phyloP scores from a whole-genome alignment of 2,888 invertebrate species.

The Poecilus cupreus region DNA sequence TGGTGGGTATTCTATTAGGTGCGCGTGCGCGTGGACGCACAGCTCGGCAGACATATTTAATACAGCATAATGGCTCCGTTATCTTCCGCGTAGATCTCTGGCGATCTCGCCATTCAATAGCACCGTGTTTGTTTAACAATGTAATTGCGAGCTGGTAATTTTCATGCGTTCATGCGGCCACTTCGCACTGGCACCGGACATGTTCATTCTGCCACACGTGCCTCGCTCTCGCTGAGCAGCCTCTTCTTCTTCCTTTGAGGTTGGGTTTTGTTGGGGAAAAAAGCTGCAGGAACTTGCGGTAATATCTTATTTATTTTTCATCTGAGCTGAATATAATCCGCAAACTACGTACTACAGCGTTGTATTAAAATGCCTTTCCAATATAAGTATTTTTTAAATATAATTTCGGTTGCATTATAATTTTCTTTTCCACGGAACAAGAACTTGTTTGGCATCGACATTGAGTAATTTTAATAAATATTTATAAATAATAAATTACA shows the following conservation, averaged over 20 bases:
- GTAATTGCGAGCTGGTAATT: constrained; percentile 52
- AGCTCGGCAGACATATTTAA: constrained; percentile 43
- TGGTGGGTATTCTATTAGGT: background rate
- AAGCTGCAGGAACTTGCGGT: background rate
- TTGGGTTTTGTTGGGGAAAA: background rate
- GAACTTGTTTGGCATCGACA: background rate
- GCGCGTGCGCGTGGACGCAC: background rate
- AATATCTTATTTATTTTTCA: background rate
- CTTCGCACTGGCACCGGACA: constrained; percentile 6
- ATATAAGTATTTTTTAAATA: background rate
- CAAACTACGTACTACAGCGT: too few species aligned
- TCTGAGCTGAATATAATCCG: background rate
- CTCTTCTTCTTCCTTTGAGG: background rate
- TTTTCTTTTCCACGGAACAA: background rate
- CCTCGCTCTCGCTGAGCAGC: background rate
- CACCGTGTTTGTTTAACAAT: constrained; percentile 53
- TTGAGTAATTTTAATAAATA: background rate
- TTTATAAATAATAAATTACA: constrained; percentile 4
- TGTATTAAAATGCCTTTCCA: background rate
- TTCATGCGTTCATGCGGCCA: constrained; percentile 31
- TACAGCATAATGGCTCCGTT: constrained; percentile 39
- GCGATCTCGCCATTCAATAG: constrained; percentile 41
- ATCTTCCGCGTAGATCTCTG: constrained; percentile 51
- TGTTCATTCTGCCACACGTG: constrained; percentile 22
- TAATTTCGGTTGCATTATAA: background rate